Percentiles rank a stretch among this genome's conserved stretches.
phyloP scores from a whole-genome alignment of 2,113 vertebrate species.

The Microcebus griseorufus region DNA sequence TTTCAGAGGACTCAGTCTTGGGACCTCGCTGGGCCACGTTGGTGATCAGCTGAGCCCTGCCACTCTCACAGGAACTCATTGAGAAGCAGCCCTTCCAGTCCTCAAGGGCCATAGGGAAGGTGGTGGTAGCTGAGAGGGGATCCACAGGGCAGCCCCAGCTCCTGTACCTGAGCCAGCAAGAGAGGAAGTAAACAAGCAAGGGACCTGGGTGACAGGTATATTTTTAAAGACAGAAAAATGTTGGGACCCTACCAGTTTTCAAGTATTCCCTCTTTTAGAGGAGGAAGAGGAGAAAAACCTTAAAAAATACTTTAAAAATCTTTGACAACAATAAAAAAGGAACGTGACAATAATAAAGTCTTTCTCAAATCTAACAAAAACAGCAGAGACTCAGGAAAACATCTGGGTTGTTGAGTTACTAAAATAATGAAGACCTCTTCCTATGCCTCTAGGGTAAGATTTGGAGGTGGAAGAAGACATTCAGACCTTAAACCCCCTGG shows the following conservation, averaged over 20 bases:
- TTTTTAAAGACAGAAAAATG: not conserved
- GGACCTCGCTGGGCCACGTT: not conserved
- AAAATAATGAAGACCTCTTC: not conserved
- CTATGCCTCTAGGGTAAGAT: not conserved
- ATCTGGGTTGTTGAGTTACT: not conserved
- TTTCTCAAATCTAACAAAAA: conserved; percentile 28
- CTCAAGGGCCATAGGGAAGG: not conserved
- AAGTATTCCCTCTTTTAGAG: not conserved
- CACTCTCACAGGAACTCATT: not conserved
- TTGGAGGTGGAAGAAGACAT: not conserved
- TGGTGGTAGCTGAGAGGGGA: not conserved
- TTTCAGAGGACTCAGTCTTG: not conserved
- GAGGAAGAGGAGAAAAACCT: not conserved
- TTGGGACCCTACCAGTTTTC: not conserved
- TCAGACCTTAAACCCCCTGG: not conserved
- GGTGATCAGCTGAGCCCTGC: not conserved
- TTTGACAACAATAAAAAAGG: not conserved
- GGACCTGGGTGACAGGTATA: not conserved
- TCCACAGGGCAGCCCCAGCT: not conserved
- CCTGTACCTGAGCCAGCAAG: not conserved
- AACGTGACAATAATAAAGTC: not conserved
- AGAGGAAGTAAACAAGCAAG: not conserved
- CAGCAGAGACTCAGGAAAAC: not conserved
- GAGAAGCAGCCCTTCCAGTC: not conserved
- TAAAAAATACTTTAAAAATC: not conserved